Conservation (phyloP, 2,797 vertebrate species). For the Loris lydekkerianus region DNA sequence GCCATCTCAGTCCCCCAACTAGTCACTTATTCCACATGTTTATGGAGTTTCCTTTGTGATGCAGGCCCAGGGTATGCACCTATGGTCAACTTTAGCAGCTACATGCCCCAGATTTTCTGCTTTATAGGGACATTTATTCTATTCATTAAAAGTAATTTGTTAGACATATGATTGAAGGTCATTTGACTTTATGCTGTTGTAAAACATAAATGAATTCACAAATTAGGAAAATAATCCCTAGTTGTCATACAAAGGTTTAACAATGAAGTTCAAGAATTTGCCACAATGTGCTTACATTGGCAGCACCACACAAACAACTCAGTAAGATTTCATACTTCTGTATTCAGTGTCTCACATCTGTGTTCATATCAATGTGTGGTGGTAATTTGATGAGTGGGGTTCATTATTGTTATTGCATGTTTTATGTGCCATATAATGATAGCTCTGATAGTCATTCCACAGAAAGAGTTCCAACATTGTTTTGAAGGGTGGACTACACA, state of each 20-base stretch:
- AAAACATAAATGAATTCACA: constrained; percentile 11
- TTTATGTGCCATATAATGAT: no score
- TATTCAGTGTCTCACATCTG: no score
- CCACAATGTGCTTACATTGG: no score
- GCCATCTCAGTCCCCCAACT: neutral
- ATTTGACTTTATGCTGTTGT: constrained; percentile 29
- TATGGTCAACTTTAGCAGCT: neutral
- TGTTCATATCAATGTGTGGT: no score
- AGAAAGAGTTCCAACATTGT: no score
- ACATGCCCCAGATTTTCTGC: neutral
- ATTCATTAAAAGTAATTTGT: constrained; percentile 27
- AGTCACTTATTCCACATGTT: neutral
- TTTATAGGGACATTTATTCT: neutral
- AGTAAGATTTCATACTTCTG: no score
- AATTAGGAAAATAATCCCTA: neutral
- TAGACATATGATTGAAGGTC: neutral
- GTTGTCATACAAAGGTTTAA: neutral
- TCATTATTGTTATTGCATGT: no score
- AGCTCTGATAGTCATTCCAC: no score
- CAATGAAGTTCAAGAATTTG: no score
- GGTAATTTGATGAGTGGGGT: no score
- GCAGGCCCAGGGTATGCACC: neutral
- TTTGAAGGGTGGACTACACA: no score
- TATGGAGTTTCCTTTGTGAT: neutral
- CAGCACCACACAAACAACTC: no score